Percentiles rank a stretch among this genome's conserved stretches.
Evolutionary conservation across 2,888 invertebrate species (phyloP).

Genomic region (Lepeophtheirus nordmannii): DNA sequence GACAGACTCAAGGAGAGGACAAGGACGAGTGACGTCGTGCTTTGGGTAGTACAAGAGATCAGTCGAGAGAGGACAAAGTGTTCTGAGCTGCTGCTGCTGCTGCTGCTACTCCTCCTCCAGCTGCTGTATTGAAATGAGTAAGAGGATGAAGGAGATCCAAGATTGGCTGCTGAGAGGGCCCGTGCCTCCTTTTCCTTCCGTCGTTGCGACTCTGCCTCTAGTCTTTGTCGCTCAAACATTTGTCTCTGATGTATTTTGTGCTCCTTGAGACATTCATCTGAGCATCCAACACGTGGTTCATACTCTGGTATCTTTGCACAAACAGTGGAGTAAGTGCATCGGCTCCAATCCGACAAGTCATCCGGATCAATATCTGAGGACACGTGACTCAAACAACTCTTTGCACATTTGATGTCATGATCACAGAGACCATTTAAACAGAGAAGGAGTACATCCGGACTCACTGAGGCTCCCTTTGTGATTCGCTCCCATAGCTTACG

Average conservation of each 20-base stretch:
- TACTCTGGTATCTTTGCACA: slow-evolving; percentile 9
- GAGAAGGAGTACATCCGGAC: slow-evolving; percentile 9
- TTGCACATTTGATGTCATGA: slow-evolving; percentile 8
- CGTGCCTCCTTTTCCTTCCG: slow-evolving; percentile 1
- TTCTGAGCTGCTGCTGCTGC: no score
- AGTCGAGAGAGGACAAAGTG: no score
- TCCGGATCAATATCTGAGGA: slow-evolving; percentile 3
- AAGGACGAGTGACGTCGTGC: no score
- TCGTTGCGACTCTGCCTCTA: slow-evolving; percentile 8
- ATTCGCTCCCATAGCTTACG: slow-evolving; percentile 8
- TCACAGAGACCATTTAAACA: slow-evolving; percentile 10
- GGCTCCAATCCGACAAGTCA: slow-evolving; percentile 6
- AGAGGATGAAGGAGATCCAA: not conserved
- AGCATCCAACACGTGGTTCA: not conserved
- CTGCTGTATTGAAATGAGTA: no score
- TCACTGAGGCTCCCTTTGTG: not conserved
- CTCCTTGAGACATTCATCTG: not conserved
- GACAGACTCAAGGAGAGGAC: no score
- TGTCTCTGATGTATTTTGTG: not conserved
- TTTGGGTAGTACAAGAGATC: no score
- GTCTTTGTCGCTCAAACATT: not conserved
- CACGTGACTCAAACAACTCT: slow-evolving; percentile 4
- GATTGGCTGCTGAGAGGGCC: not conserved
- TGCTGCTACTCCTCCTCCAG: no score
- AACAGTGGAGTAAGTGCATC: slow-evolving; percentile 6